These are phyloP conservation scores for Oreortyx pictus DNA, from an alignment of 2,797 vertebrate species.

Conservation along the genomic window DNA sequence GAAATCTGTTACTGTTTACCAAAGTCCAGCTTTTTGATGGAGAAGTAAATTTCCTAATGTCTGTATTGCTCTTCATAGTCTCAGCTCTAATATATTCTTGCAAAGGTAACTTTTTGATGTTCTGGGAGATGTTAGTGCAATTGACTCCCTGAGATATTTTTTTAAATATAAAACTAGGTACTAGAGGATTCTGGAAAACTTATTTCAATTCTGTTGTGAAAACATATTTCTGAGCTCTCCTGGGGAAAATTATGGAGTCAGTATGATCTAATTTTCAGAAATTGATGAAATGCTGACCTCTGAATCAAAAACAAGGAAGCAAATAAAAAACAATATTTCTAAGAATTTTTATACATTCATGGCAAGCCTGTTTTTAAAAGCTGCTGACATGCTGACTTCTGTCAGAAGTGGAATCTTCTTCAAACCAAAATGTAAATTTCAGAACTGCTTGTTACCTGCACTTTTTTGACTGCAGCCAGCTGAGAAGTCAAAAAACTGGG, in stretches of 20 bases:
- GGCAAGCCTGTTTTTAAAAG: neutral
- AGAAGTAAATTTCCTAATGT: accelerated
- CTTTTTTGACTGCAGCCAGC: neutral
- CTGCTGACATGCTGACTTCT: neutral
- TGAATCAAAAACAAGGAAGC: neutral
- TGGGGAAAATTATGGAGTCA: neutral
- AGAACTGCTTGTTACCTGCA: neutral
- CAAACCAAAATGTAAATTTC: neutral
- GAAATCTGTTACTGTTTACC: neutral
- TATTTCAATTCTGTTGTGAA: neutral
- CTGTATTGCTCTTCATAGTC: neutral
- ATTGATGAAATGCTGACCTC: neutral
- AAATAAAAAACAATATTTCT: neutral
- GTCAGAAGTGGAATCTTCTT: neutral
- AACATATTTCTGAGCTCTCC: neutral
- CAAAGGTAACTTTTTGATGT: neutral
- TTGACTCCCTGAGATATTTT: neutral
- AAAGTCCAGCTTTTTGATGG: neutral
- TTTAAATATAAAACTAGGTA: neutral
- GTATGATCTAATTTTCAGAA: neutral
- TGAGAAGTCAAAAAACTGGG: neutral
- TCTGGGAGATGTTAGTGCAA: neutral
- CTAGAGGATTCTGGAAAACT: neutral
- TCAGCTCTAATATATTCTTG: neutral
- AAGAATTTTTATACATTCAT: neutral